Percentiles rank a stretch among this genome's conserved stretches.
Conservation (phyloP, 2,888 invertebrate genomes). For the Pilophorus perplexus region DNA sequence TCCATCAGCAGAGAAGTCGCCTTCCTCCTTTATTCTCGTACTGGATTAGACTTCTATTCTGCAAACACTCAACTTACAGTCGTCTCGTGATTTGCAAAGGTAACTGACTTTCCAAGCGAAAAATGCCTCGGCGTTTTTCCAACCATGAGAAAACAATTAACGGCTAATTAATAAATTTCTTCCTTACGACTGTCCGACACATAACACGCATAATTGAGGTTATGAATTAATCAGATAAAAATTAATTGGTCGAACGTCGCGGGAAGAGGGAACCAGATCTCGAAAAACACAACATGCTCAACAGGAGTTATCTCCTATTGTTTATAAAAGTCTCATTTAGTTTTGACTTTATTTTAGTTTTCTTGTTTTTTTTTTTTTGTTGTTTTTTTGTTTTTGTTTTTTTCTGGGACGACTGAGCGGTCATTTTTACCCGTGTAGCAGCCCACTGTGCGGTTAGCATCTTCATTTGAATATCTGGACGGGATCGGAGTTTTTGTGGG, state of each 20-base stretch:
- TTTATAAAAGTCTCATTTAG: slow-evolving; percentile 41
- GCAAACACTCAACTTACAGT: too few species aligned
- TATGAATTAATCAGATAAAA: slow-evolving; percentile 34
- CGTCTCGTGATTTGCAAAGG: too few species aligned
- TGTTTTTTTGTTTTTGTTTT: neutral
- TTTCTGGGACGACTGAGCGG: slow-evolving; percentile 23
- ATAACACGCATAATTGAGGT: slow-evolving; percentile 30
- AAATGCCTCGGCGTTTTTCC: neutral
- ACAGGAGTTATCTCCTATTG: slow-evolving; percentile 34
- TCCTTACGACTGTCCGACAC: slow-evolving; percentile 1
- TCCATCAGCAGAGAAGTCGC: too few species aligned
- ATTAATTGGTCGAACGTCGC: slow-evolving; percentile 9
- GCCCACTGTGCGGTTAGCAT: slow-evolving; percentile 20
- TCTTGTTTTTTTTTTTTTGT: neutral
- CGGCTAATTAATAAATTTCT: neutral
- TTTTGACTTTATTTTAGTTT: slow-evolving; percentile 18
- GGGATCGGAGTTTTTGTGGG: slow-evolving; percentile 35
- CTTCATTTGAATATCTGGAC: slow-evolving; percentile 40
- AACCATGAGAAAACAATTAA: neutral
- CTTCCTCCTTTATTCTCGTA: too few species aligned
- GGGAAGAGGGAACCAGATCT: slow-evolving; percentile 1
- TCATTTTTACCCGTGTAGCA: slow-evolving; percentile 18
- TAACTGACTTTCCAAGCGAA: too few species aligned
- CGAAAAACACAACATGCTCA: neutral
- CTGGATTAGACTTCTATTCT: too few species aligned